Base-by-base conservation (phyloP, 2,888 invertebrate species). In the Venustoraphidia nigricollis region DNA sequence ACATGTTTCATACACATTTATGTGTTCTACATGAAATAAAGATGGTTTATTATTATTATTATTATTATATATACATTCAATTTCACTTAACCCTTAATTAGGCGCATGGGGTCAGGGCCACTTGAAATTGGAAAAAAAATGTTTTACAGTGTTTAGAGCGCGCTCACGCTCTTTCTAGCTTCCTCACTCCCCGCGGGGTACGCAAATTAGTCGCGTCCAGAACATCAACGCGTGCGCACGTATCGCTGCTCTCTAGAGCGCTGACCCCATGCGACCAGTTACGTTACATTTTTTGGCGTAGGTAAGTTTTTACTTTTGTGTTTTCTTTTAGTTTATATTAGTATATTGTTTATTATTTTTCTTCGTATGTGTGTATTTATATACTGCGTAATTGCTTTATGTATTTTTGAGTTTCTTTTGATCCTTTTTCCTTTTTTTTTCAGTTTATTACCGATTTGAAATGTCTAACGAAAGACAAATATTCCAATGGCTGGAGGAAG, bases 401-500 rank as follows among this genome's bases (percentile, higher is more conserved):
- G 44, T 45, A 44, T 52, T n/a, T n/a, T n/a, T n/a, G n/a, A 17
- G 34, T 14, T 40, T 43, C 11, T 45, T 46, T 13, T 45, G 10
- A 8, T 9, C 11, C 8, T 46, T 34, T 51, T 49, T 47, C 36
- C 17, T 46, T 49, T 46, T 43, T 34, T 40, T 44, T 52, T 50
- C 41, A 41, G 36, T 48, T 9, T 46, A 37, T 44, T 52, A 49
- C 27, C 41, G 46, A 40, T 44, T 52, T 43, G n/a, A n/a, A n/a
- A n/a, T n/a, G n/a, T n/a, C n/a, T n/a, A n/a, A n/a, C 34, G 48
- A 50, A 53, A 47, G 47, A 36, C 44, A 44, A 51, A 51, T 10
- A 49, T 43, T 50, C 51, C 54, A 53, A 50, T 54, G 54, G 52
- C 46, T 54, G 47, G 50, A 48, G 13, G 53, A 53, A 44, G 37